Evolutionary conservation across 2,797 vertebrate genomes (phyloP), one percentile per base, ranked within the genome.

Genomic region (Prunella strophiata): DNA sequence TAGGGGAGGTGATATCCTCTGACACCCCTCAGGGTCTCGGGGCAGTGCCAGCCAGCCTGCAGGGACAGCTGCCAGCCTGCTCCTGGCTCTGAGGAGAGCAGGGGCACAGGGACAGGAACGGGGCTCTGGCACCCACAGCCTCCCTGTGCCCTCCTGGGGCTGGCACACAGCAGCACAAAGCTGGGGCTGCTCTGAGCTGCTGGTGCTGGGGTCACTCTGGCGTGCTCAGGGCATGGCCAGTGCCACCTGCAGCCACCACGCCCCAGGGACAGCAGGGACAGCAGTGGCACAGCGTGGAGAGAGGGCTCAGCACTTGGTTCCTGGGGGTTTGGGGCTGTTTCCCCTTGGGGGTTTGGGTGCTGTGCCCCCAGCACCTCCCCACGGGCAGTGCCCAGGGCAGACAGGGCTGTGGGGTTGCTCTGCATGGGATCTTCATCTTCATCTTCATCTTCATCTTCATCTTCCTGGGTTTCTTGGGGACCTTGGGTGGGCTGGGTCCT

Each of bases 181-280:
- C 63, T 21, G 82, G 63, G 13, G 74, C 15, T 52, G 21, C 72
- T 10, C 36, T 0, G 89, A 34, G 85, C 45, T 14, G 65, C 34
- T 1, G 0, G 15, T 0, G 15, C 5, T 25, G 8, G 25, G 25
- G 12, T 25, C 74, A 7, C 38, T 65, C 16, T 0, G 0, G 12
- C 0, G 5, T 8, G 27, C 72, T 6, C 57, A 4, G 68, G 68
- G 93, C 36, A 90, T 36, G 19, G 30, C 22, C 42, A 54, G 58
- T 20, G 85, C 83, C 68, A 43, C 16, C 0, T 0, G 15, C 2
- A 83, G 68, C 42, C 27, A 5, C 48, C 23, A 20, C 15, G 1
- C 1, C 0, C 11, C 17, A 0, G 68, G 1, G 72, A 59, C 80
- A 45, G 38, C 13, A 0, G 12, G 68, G 71, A 80, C 61, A 38